These are phyloP conservation scores for Geotrypetes seraphini DNA, from an alignment of 2,797 vertebrate species.

Conservation along the genomic window DNA sequence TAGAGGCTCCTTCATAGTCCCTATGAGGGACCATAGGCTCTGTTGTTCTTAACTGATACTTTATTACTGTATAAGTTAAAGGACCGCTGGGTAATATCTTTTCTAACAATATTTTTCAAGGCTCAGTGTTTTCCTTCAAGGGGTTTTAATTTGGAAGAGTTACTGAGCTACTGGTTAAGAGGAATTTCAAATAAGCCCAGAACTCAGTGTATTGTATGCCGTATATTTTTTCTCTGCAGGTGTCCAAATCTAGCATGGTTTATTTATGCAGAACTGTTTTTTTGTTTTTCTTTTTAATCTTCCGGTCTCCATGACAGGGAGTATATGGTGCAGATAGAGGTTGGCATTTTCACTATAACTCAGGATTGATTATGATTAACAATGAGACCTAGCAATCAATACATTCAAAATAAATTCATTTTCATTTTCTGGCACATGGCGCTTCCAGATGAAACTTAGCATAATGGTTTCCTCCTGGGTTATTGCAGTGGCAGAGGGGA, in stretches of 20 bases:
- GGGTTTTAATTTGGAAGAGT: conserved; percentile 3
- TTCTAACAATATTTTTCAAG: conserved; percentile 2
- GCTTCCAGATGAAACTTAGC: not conserved
- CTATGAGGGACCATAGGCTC: conserved; percentile 1
- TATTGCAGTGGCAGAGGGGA: not conserved
- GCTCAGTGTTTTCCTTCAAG: not conserved
- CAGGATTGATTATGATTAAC: not conserved
- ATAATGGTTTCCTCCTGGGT: not conserved
- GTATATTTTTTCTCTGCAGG: too few species aligned
- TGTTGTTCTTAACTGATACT: conserved; percentile 4
- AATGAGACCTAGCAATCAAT: not conserved
- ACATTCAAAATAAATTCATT: not conserved
- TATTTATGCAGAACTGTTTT: not conserved
- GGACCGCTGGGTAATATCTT: conserved; percentile 2
- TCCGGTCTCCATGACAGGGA: not conserved
- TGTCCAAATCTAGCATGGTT: not conserved
- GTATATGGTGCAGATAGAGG: not conserved
- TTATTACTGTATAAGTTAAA: conserved; percentile 5
- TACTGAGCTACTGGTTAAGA: conserved; percentile 9
- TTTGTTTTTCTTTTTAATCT: conserved; percentile 3
- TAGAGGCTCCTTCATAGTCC: conserved; percentile 8
- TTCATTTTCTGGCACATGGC: too few species aligned
- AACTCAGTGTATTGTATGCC: conserved; percentile 9
- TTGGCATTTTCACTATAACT: not conserved
- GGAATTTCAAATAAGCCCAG: conserved; percentile 10